These are phyloP conservation scores for Tetramorium simillimum DNA, from an alignment of 1,140 invertebrate genomes.

Conservation along the genomic window DNA sequence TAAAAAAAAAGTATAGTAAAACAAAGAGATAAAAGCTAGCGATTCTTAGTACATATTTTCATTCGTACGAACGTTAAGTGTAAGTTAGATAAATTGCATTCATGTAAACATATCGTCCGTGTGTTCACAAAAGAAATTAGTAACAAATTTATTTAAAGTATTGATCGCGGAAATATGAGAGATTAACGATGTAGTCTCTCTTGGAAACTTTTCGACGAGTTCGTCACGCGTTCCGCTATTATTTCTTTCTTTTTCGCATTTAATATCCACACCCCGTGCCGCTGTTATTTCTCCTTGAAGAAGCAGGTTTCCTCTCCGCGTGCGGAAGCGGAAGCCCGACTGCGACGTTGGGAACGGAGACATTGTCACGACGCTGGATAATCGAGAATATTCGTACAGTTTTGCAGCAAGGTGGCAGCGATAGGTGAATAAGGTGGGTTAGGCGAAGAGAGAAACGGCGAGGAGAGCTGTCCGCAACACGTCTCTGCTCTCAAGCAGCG, in stretches of 20 bases:
- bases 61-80: neutral
- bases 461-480: slow-evolving; percentile 84
- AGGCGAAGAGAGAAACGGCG: slow-evolving; percentile 72
- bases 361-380: slow-evolving; percentile 41
- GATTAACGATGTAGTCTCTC: neutral
- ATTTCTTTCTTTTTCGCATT: slow-evolving; percentile 41
- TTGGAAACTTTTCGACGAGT: neutral
- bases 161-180: neutral
- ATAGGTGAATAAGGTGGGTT: slow-evolving; percentile 75
- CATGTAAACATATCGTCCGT: neutral
- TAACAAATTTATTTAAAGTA: neutral
- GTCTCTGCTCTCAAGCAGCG: slow-evolving; percentile 85
- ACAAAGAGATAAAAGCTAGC: neutral
- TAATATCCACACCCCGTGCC: neutral
- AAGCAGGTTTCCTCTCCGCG: slow-evolving; percentile 13
- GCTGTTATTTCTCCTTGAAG: slow-evolving; percentile 19
- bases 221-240: neutral
- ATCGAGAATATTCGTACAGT: slow-evolving; percentile 78
- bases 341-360: slow-evolving; percentile 54
- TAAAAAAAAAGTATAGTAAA: neutral
- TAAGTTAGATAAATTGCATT: neutral
- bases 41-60: neutral
- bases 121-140: neutral
- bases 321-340: slow-evolving; percentile 40
- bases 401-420: slow-evolving; percentile 73